A percentile compares a stretch with the other conserved stretches of the same genome.
phyloP scores from a whole-genome alignment of 2,888 invertebrate species.

The Dryococelus australis region DNA sequence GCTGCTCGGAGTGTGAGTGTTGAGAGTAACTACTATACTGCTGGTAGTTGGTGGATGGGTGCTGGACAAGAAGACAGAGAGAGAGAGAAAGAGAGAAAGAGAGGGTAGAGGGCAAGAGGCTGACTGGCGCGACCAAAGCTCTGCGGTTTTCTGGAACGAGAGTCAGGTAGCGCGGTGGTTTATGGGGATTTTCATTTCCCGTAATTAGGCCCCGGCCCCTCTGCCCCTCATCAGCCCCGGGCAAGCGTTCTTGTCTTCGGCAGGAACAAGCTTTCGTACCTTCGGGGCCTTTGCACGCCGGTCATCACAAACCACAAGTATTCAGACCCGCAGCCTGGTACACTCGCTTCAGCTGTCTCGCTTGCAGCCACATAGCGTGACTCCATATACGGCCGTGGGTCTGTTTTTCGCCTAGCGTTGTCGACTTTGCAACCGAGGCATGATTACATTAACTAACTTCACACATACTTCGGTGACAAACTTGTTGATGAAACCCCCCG shows the following conservation, averaged over 20 bases:
- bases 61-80: no score
- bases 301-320: neutral
- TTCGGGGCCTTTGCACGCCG: neutral
- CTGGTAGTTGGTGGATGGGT: no score
- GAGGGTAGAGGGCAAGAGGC: neutral
- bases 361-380: no score
- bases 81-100: neutral
- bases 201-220: constrained; percentile 31
- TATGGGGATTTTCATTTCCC: constrained; percentile 38
- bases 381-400: no score
- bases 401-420: no score
- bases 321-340: neutral
- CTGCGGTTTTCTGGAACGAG: constrained; percentile 36
- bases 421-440: no score
- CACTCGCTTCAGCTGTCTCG: no score
- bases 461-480: no score
- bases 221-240: neutral
- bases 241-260: neutral
- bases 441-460: no score
- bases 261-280: neutral
- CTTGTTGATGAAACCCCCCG: no score
- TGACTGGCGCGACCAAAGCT: neutral
- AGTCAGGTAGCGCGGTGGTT: constrained; percentile 35
- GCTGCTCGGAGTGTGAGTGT: no score
- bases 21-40: no score